These are phyloP conservation scores for Meriones unguiculatus DNA, from an alignment of 2,113 vertebrate species.

Conservation along the genomic window DNA sequence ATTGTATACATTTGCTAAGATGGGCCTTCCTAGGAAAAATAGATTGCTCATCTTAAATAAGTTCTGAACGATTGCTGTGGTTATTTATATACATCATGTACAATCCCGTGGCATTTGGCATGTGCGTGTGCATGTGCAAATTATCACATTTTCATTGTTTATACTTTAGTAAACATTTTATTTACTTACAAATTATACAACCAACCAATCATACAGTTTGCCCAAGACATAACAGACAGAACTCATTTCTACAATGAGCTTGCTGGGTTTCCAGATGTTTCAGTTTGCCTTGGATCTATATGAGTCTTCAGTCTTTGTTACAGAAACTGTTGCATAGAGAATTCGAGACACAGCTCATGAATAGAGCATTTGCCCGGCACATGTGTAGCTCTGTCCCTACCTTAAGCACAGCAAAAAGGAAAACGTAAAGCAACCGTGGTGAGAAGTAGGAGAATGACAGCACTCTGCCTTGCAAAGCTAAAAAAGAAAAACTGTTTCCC, in stretches of 20 bases:
- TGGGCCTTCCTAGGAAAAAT: not conserved
- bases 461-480: not conserved
- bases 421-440: not conserved
- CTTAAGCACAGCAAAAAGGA: not conserved
- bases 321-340: not conserved
- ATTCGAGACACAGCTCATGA: not conserved
- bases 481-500: not conserved
- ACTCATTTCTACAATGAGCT: not conserved
- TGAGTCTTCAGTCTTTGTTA: not conserved
- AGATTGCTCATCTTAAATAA: not conserved
- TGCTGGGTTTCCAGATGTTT: not conserved
- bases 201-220: not conserved
- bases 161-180: constrained; percentile 14
- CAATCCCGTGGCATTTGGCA: not conserved
- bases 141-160: not conserved
- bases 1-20: not conserved
- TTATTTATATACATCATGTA: not conserved
- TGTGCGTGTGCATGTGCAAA: not conserved
- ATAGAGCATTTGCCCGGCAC: not conserved
- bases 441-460: no score
- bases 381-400: not conserved
- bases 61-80: not conserved
- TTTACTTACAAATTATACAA: not conserved
- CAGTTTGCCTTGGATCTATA: not conserved
- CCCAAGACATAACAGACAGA: not conserved